These are phyloP conservation scores for Neofelis nebulosa DNA, from an alignment of 2,113 vertebrate species.

Conservation along the genomic window DNA sequence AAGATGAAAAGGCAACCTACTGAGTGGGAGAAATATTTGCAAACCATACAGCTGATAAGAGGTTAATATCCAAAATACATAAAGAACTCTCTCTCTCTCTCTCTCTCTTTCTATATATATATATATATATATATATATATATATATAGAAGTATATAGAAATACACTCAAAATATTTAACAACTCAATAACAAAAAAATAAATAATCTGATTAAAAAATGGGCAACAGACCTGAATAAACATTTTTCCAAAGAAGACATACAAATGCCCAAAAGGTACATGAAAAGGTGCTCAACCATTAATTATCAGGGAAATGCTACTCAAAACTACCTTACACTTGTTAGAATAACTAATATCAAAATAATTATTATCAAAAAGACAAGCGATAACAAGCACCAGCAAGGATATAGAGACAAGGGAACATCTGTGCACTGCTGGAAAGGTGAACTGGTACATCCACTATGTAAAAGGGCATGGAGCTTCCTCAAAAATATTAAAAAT, in stretches of 20 bases:
- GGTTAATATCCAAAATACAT: not conserved
- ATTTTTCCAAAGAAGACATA: not conserved
- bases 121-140: not conserved
- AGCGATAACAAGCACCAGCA: not conserved
- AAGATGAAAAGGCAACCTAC: not conserved
- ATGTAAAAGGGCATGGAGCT: not conserved
- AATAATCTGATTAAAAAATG: not conserved
- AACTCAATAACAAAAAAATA: not conserved
- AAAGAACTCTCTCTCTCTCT: not conserved
- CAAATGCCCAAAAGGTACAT: not conserved
- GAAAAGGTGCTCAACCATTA: not conserved
- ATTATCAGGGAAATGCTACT: not conserved
- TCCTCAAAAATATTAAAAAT: not conserved
- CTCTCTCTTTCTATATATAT: too few relatives aligned
- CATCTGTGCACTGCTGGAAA: not conserved
- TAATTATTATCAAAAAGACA: not conserved
- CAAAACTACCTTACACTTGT: not conserved
- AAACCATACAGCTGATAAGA: not conserved
- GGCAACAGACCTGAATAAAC: not conserved
- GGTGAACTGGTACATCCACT: not conserved
- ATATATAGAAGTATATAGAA: not conserved
- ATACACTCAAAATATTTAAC: not conserved
- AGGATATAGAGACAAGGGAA: not conserved
- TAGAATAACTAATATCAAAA: not conserved
- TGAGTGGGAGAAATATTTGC: not conserved